Conservation (phyloP, 2,797 vertebrate genomes). For the Paramormyrops hopkinsi region DNA sequence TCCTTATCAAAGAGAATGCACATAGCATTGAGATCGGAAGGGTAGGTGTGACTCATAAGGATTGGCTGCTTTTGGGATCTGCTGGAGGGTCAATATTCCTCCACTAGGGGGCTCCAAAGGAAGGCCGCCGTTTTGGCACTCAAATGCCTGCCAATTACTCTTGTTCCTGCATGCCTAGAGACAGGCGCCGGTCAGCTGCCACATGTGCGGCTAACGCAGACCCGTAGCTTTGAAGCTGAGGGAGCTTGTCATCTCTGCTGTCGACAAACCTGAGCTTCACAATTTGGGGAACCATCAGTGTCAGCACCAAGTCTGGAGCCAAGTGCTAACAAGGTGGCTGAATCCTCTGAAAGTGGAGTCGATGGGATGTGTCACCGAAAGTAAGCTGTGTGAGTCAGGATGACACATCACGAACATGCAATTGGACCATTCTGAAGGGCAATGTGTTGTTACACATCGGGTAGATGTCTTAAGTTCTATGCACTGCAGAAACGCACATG, state of each 20-base stretch:
- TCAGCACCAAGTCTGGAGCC: constrained; percentile 37
- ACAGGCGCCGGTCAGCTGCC: not conserved
- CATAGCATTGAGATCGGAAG: not conserved
- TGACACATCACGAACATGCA: not conserved
- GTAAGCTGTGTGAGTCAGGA: not conserved
- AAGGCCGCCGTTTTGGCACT: not conserved
- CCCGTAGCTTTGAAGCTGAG: not conserved
- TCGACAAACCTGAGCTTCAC: constrained; percentile 35
- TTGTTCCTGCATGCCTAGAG: not conserved
- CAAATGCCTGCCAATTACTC: not conserved
- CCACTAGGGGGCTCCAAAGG: constrained; percentile 17
- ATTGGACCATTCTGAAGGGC: not conserved
- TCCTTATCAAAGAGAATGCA: not conserved
- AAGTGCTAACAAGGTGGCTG: constrained; percentile 39
- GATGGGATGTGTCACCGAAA: constrained; percentile 38
- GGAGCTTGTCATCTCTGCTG: constrained; percentile 1
- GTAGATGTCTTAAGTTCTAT: not conserved
- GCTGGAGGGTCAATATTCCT: not conserved
- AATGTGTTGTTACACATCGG: not conserved
- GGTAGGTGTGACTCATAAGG: not conserved
- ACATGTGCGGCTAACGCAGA: not conserved
- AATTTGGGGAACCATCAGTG: constrained; percentile 43
- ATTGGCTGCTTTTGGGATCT: not conserved
- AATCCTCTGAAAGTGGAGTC: constrained; percentile 42
- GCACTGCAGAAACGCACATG: not conserved